Evolutionary conservation across 2,888 invertebrate genomes (phyloP).

Genomic region (Mimas tiliae): DNA sequence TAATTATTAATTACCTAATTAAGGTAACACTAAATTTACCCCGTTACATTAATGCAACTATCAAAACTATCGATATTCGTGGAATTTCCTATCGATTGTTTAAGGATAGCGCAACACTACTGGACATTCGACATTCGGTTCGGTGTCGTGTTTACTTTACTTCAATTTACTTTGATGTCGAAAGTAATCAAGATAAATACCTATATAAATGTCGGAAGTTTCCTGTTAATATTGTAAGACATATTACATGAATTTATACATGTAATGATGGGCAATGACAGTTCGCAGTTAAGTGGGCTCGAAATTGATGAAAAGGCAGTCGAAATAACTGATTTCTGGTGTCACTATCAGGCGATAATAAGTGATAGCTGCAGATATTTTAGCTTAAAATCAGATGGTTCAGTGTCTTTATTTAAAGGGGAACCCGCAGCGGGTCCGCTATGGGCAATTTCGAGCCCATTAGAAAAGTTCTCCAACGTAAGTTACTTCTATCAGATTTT

Average conservation of each 20-base stretch:
- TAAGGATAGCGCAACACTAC: too few species aligned
- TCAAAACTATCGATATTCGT: too few species aligned
- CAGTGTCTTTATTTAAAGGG: constrained; percentile 90
- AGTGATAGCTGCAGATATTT: constrained; percentile 83
- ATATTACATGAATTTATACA: constrained; percentile 27
- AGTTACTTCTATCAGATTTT: constrained; percentile 37
- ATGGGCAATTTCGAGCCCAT: constrained; percentile 87
- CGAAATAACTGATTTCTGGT: constrained; percentile 92
- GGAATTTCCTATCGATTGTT: too few species aligned
- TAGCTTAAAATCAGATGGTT: constrained; percentile 82
- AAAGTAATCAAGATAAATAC: too few species aligned
- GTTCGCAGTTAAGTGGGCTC: constrained; percentile 88
- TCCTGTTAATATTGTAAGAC: not conserved
- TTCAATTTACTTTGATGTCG: not conserved
- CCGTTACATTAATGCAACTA: too few species aligned
- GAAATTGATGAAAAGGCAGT: constrained; percentile 90
- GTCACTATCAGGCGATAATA: constrained; percentile 87
- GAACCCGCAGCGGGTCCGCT: constrained; percentile 87
- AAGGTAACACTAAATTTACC: too few species aligned
- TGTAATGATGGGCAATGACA: constrained; percentile 90
- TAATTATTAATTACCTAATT: too few species aligned
- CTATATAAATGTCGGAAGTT: not conserved
- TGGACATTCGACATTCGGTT: too few species aligned
- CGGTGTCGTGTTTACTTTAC: too few species aligned
- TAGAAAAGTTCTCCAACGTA: constrained; percentile 92